phyloP scores from a whole-genome alignment of 2,113 vertebrate genomes.

The Atractosteus spatula region DNA sequence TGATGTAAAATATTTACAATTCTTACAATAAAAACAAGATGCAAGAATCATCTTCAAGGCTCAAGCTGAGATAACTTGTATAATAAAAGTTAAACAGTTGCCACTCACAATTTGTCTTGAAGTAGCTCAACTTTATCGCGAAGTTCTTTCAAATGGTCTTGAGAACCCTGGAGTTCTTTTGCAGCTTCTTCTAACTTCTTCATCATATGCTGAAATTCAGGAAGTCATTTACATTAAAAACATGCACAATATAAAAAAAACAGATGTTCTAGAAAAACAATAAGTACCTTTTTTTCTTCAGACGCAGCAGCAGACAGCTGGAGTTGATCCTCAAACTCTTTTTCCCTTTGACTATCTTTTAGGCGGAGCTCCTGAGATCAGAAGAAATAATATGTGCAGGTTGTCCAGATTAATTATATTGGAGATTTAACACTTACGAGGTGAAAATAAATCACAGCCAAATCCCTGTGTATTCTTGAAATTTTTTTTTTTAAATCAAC shows the following conservation, averaged over 20 bases:
- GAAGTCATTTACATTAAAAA: background rate
- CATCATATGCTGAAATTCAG: background rate
- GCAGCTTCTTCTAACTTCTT: slow-evolving; percentile 58
- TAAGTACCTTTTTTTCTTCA: slow-evolving; percentile 23
- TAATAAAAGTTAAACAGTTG: no score
- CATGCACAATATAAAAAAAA: background rate
- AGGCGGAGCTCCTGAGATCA: slow-evolving; percentile 21
- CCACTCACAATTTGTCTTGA: slow-evolving; percentile 66
- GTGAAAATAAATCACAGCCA: no score
- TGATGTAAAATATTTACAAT: no score
- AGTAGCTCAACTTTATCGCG: slow-evolving; percentile 52
- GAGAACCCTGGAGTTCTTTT: slow-evolving; percentile 46
- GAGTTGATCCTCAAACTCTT: slow-evolving; percentile 20
- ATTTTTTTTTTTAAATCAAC: no score
- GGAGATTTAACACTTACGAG: no score
- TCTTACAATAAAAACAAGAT: no score
- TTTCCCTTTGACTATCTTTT: slow-evolving; percentile 19
- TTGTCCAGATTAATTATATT: no score
- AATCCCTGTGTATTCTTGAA: no score
- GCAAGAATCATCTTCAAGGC: no score
- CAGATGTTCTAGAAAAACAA: background rate
- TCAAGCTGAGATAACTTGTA: no score
- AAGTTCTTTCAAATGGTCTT: slow-evolving; percentile 53
- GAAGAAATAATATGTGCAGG: background rate
- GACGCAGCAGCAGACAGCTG: background rate